These are phyloP conservation scores for Danionella cerebrum DNA, from an alignment of 2,113 vertebrate species.

Conservation along the genomic window DNA sequence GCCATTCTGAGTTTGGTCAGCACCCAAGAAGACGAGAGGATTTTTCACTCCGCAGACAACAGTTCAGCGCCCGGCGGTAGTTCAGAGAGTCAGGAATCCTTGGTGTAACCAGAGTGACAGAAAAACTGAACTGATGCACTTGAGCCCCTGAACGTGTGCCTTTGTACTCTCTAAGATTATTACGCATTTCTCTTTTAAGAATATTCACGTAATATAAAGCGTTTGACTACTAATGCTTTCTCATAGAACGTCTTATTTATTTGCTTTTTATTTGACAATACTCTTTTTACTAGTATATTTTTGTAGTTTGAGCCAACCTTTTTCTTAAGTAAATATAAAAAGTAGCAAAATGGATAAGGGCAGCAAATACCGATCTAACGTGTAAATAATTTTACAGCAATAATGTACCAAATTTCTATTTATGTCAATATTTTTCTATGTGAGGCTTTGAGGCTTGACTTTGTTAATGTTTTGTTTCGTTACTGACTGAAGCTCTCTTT, in stretches of 20 bases:
- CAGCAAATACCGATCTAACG: constrained; percentile 69
- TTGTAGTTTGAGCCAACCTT: constrained; percentile 67
- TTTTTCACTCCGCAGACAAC: constrained; percentile 74
- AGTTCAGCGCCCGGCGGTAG: constrained; percentile 71
- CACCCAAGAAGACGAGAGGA: constrained; percentile 79
- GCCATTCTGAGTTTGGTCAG: constrained; percentile 88
- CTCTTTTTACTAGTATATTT: constrained; percentile 68
- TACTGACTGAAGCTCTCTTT: too few relatives aligned
- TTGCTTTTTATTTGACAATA: constrained; percentile 64
- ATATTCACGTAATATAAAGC: too few relatives aligned
- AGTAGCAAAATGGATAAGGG: constrained; percentile 51
- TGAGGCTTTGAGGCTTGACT: constrained; percentile 83
- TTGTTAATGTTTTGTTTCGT: too few relatives aligned
- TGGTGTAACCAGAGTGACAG: constrained; percentile 68
- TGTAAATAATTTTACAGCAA: constrained; percentile 86
- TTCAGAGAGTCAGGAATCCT: constrained; percentile 86
- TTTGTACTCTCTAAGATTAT: constrained; percentile 71
- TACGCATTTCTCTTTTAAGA: constrained; percentile 18
- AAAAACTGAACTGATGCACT: constrained; percentile 41
- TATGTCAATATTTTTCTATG: constrained; percentile 99
- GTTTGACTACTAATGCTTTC: constrained; percentile 55
- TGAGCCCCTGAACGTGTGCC: constrained; percentile 75
- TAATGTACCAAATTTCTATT: constrained; percentile 97
- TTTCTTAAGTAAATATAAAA: constrained; percentile 71
- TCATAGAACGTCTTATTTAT: constrained; percentile 71